Evolutionary conservation across 1,140 invertebrate genomes (phyloP), one percentile per base, ranked within the genome.

Genomic region (Drosophila nikananu): DNA sequence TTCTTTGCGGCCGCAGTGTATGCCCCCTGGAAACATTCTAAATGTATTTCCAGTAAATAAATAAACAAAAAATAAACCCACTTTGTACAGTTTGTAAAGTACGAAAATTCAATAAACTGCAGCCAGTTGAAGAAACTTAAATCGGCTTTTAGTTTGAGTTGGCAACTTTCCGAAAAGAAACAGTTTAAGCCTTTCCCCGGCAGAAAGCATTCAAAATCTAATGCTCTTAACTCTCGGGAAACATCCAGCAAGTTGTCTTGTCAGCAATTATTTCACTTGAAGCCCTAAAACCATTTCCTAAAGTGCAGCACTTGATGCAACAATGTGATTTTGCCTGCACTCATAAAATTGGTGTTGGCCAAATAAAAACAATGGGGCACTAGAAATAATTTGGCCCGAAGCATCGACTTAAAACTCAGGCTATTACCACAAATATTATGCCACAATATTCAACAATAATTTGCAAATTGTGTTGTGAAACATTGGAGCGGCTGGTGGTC

Each of bases 81-180:
- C 52, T 55, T 55, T 37, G 27, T 30, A 30, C 30, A 30, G 8
- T 30, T 30, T 37, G 15, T 21, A 13, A 35, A 65, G 19, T 15
- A 13, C 39, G 57, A 70, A 71, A 71, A 70, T 70, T 32, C 64
- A 70, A 70, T 57, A 70, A 71, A 57, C 46, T 70, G 65, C 49
- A 46, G 35, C 52, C 55, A 71, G 65, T 70, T 70, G n/a, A 51
- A 57, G 64, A 71, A 71, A 71, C 30, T 71, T 71, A 37, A 71
- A 57, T 55, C 65, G 49, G 48, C 67, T 71, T 71, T 71, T 39
- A 49, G 17, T 63, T 44, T 61, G 60, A 57, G 54, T 39, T 57
- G 37, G 35, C 35, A 57, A 57, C 12, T 67, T 35, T 10, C n/a
- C 15, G 54, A 39, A 54, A 25, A 13, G 35, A 51, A 71, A 51